These are phyloP conservation scores for Tachina lurida DNA, from an alignment of 2,888 invertebrate species.

Conservation along the genomic window DNA sequence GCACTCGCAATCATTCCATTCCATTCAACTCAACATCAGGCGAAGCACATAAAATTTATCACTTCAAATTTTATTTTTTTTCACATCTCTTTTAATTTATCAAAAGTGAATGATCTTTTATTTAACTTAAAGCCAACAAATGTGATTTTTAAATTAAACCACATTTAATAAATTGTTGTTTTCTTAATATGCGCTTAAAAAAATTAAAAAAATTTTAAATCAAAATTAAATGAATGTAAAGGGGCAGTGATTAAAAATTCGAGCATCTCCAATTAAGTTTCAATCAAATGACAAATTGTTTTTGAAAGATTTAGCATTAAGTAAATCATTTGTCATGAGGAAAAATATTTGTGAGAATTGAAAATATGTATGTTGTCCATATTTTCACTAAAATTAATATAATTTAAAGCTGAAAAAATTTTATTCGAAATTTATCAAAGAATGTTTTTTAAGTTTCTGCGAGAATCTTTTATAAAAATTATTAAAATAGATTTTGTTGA, in stretches of 20 bases:
- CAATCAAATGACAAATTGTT: slow-evolving; percentile 67
- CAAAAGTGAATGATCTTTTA: slow-evolving; percentile 69
- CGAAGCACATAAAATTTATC: slow-evolving; percentile 15
- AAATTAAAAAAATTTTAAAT: background rate
- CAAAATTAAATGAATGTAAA: background rate
- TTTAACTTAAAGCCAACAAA: slow-evolving; percentile 21
- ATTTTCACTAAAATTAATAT: slow-evolving; percentile 23
- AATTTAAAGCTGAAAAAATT: slow-evolving; percentile 27
- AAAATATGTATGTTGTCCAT: background rate
- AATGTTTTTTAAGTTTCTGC: slow-evolving; percentile 1
- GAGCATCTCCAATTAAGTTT: slow-evolving; percentile 56
- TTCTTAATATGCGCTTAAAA: slow-evolving; percentile 42
- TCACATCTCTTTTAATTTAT: background rate
- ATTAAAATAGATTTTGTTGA: slow-evolving; percentile 14
- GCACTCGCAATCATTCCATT: background rate
- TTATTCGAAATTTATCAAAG: background rate
- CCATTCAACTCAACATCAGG: background rate
- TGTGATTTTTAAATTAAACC: background rate
- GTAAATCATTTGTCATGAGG: slow-evolving; percentile 51
- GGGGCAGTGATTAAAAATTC: background rate
- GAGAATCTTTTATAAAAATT: background rate
- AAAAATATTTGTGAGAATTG: slow-evolving; percentile 18
- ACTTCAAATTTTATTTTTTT: background rate
- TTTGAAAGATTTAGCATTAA: slow-evolving; percentile 59
- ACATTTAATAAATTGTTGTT: slow-evolving; percentile 35